Conservation (phyloP, 2,113 vertebrate species). For the Thamnaconus septentrionalis region DNA sequence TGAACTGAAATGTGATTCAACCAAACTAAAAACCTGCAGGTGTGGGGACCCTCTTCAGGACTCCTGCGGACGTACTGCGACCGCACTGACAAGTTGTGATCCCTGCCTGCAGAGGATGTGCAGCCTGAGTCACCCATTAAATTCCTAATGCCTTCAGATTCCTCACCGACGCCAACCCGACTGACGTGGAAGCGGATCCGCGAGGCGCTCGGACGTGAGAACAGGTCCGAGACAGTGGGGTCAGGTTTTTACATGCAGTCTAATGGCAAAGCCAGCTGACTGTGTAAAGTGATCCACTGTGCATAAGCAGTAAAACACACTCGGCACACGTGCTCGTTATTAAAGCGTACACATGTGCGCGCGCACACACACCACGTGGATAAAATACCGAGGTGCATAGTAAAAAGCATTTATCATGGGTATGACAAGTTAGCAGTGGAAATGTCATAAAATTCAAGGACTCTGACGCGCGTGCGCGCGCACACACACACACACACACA, state of each 20-base stretch:
- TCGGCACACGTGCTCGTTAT: slow-evolving; percentile 11
- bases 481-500: background rate
- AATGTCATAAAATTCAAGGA: background rate
- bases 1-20: no score
- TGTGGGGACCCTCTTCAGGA: no score
- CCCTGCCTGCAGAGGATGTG: no score
- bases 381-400: background rate
- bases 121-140: no score
- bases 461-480: no score
- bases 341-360: background rate
- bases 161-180: no score
- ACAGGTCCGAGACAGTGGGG: slow-evolving; percentile 48
- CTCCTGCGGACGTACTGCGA: no score
- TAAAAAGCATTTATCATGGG: background rate
- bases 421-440: slow-evolving; percentile 1
- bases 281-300: slow-evolving; percentile 50
- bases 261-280: slow-evolving; percentile 62
- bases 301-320: slow-evolving; percentile 39
- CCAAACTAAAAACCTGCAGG: no score
- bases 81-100: no score
- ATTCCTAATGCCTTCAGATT: no score
- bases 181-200: slow-evolving; percentile 1
- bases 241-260: slow-evolving; percentile 56
- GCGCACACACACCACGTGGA: background rate
- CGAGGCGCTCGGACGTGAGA: slow-evolving; percentile 41